phyloP scores from a whole-genome alignment of 2,113 vertebrate species.

The Larimichthys polyactis region DNA sequence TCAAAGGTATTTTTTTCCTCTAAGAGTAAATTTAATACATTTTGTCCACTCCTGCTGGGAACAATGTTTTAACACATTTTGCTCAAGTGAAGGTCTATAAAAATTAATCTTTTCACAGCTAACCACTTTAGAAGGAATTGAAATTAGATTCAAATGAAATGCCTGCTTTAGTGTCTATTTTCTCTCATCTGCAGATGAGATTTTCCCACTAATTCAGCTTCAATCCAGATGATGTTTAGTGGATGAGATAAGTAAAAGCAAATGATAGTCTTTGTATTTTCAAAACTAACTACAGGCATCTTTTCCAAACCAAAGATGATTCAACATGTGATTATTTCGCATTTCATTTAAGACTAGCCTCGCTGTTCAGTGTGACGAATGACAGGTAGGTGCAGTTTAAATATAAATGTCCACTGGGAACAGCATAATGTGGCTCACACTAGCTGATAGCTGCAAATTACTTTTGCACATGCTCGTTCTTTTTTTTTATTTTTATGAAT shows the following conservation, averaged over 20 bases:
- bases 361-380: background rate
- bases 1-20: background rate
- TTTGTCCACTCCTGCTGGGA: slow-evolving; percentile 17
- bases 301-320: background rate
- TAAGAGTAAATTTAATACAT: slow-evolving; percentile 1
- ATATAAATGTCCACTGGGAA: slow-evolving; percentile 1
- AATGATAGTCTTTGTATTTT: background rate
- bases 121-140: background rate
- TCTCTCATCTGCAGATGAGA: background rate
- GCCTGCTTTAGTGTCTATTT: background rate
- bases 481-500: background rate
- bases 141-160: slow-evolving; percentile 21
- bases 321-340: background rate
- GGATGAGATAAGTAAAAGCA: background rate
- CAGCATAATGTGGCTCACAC: background rate
- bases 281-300: background rate
- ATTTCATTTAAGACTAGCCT: background rate
- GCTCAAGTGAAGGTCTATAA: background rate
- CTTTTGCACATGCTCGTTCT: background rate
- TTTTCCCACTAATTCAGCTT: slow-evolving; percentile 11
- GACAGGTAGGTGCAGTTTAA: slow-evolving; percentile 7
- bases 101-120: background rate
- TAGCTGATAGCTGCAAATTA: background rate
- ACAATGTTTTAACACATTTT: slow-evolving; percentile 30
- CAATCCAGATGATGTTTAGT: slow-evolving; percentile 9